Evolutionary conservation across 2,888 invertebrate genomes (phyloP), one percentile per base, ranked within the genome.

Genomic region (Apamea crenata): DNA sequence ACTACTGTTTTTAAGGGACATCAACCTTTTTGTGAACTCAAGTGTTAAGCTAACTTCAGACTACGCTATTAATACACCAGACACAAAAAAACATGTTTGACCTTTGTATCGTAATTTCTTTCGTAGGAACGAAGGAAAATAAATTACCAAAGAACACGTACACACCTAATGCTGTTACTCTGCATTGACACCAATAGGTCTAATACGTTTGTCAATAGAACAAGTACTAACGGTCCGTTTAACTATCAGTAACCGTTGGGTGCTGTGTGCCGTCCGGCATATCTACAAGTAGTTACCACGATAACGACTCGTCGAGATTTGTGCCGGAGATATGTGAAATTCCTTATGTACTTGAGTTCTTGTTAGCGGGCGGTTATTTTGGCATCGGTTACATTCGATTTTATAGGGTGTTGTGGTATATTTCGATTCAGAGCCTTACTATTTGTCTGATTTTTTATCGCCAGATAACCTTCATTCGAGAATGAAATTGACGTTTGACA

Each of bases 251-350:
- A 77, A 83, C 77, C 74, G 87, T 85, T 80, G 16, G 67, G 53
- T 71, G 63, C 36, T 12, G n/a, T n/a, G 65, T 44, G 69, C 61
- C 44, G 69, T 29, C 50, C 36, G 29, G n/a, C 59, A 66, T 50
- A 25, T 29, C 25, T 56, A 82, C 44, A 44, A 71, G 50, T 25
- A 29, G n/a, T n/a, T 40, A 32, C 18, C 7, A 4, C n/a, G 78
- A 78, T 82, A 85, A 63, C 68, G 63, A 59, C 7, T 14, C 50
- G 63, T 40, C 50, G 47, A 87, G 80, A 87, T 87, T 74, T 53
- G 56, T 84, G 73, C 12, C 78, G 10, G n/a, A 84, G 87, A 84
- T 86, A 84, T 71, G 65, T 86, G 74, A 85, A 74, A 86, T 86
- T 72, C 79, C 56, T 50, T 63, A 32, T 32, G 40, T 47, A 56